Base-by-base conservation (phyloP, 2,113 vertebrate species). In the Gnathonemus echidnorhynchus region DNA sequence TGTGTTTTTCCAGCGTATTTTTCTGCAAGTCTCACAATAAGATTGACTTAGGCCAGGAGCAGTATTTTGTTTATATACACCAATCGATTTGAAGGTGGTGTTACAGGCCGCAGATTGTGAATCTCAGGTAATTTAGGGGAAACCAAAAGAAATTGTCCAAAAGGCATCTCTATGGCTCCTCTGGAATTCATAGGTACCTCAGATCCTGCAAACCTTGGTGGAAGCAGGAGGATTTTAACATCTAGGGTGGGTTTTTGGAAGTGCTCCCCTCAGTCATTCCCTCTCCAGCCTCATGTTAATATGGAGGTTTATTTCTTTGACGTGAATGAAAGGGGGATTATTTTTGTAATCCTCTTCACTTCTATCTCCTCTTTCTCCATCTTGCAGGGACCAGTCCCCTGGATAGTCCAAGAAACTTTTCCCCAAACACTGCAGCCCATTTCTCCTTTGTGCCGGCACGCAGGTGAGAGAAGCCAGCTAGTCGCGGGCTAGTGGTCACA, bases 371-470 rank as follows among this genome's bases (percentile, higher is more conserved):
- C 24, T 89, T 74, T 92, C 86, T 2, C 24, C 91, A 93, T 91
- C 53, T 91, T 90, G 91, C 95, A 99, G 98, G 98, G 88, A 97
- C 97, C 95, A 99, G 98, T 93, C 98, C 98, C 3, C 93, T 98
- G 96, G 98, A 99, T 93, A 99, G 98, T 91, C 98, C 98, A 89
- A 96, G 98, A 53, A 99, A 99, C 95, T 99, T 99, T 94, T 99
- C 98, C 93, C 98, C 98, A 49, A 99, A 95, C 96, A 95, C 98
- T n/a, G 97, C 97, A 46, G 98, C 97, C 91, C 98, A 99, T 93
- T 99, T 99, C 96, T 99, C 98, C 94, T 99, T 99, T 91, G 95
- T 98, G 92, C 97, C 98, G 91, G 97, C 98, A 15, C 96, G 98
- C 93, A 99, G 98, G 98, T 99, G 95, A 97, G 97, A 9, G n/a